These are phyloP conservation scores for Ennomos quercinarius DNA, from an alignment of 2,888 invertebrate species.

Conservation along the genomic window DNA sequence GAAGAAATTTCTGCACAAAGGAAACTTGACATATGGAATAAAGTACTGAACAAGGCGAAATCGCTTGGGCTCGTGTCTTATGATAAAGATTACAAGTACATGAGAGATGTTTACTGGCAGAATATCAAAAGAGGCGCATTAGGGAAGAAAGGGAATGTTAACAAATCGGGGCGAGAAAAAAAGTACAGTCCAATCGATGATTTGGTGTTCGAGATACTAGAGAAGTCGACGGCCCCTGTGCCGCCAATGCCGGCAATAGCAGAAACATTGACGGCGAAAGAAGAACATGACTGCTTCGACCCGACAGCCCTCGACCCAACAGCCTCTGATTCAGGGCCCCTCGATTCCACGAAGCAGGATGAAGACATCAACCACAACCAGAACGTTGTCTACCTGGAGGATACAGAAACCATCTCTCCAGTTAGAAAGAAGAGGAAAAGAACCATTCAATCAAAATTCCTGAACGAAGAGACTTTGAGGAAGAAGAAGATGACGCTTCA, in stretches of 20 bases:
- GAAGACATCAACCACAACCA: slow-evolving; percentile 12
- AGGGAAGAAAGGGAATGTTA: slow-evolving; percentile 11
- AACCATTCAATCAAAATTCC: slow-evolving; percentile 5
- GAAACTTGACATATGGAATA: slow-evolving; percentile 31
- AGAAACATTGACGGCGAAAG: slow-evolving; percentile 9
- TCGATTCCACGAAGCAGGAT: slow-evolving; percentile 3
- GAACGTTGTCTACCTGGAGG: slow-evolving; percentile 21
- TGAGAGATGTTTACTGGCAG: slow-evolving; percentile 40
- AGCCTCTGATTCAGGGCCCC: neutral
- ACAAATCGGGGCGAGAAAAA: slow-evolving; percentile 16
- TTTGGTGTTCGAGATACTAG: slow-evolving; percentile 31
- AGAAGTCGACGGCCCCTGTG: slow-evolving; percentile 25
- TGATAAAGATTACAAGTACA: slow-evolving; percentile 32
- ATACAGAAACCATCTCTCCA: slow-evolving; percentile 13
- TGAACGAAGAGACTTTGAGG: slow-evolving; percentile 22
- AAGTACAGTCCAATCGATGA: slow-evolving; percentile 28
- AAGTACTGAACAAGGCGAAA: slow-evolving; percentile 32
- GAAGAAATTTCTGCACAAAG: slow-evolving; percentile 19
- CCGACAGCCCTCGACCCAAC: neutral
- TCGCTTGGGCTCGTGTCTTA: slow-evolving; percentile 28
- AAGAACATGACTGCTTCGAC: slow-evolving; percentile 15
- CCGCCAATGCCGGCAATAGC: slow-evolving; percentile 6
- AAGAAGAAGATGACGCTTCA: slow-evolving; percentile 29
- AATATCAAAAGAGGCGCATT: slow-evolving; percentile 31
- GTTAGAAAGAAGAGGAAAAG: slow-evolving; percentile 13